phyloP scores from a whole-genome alignment of 2,888 invertebrate genomes.

The Eulithis testata region DNA sequence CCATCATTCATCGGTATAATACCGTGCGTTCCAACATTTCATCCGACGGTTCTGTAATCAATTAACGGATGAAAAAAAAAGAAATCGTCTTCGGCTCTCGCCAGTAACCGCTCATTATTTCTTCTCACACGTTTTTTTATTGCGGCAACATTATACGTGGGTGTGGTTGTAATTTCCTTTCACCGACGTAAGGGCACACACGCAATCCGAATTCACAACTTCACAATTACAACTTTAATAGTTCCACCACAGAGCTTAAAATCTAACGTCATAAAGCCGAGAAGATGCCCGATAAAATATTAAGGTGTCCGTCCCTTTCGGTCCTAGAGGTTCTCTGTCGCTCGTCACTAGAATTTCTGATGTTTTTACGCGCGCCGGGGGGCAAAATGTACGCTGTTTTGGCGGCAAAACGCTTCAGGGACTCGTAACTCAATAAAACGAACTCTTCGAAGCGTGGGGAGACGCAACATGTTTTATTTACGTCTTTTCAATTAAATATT shows the following conservation, averaged over 20 bases:
- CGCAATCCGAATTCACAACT: constrained; percentile 63
- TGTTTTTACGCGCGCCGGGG: constrained; percentile 84
- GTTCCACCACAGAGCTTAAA: constrained; percentile 35
- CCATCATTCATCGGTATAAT: constrained; percentile 70
- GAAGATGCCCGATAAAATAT: constrained; percentile 83
- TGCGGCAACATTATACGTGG: constrained; percentile 84
- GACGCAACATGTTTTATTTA: constrained; percentile 83
- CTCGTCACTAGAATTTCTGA: constrained; percentile 66
- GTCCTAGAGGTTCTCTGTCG: constrained; percentile 67
- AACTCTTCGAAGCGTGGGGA: constrained; percentile 73
- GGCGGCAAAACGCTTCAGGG: constrained; percentile 84
- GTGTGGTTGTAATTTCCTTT: constrained; percentile 85
- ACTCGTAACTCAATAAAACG: constrained; percentile 82
- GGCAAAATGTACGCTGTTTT: constrained; percentile 84
- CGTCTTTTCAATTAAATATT: constrained; percentile 79
- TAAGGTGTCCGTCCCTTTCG: constrained; percentile 78
- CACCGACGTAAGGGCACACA: constrained; percentile 85
- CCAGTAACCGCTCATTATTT: constrained; percentile 85
- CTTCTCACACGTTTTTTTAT: constrained; percentile 84
- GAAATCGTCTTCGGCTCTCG: constrained; percentile 70
- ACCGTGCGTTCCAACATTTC: constrained; percentile 36
- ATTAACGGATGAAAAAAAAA: constrained; percentile 76
- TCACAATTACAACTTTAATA: constrained; percentile 51
- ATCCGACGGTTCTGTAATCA: constrained; percentile 71
- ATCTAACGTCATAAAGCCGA: constrained; percentile 51